These are phyloP conservation scores for Eupeodes luniger DNA, from an alignment of 2,888 invertebrate genomes.

Conservation along the genomic window DNA sequence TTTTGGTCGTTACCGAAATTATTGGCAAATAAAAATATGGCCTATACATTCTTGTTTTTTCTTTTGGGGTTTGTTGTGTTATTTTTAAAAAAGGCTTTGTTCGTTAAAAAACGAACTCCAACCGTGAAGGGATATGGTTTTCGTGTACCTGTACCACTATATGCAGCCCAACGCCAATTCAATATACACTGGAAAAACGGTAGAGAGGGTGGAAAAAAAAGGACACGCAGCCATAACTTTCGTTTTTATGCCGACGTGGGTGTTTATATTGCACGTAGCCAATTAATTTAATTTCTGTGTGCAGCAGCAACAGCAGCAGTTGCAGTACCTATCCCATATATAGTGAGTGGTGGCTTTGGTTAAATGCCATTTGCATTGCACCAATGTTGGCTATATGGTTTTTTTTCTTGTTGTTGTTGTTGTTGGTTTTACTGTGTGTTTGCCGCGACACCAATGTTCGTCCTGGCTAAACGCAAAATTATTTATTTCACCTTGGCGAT, in stretches of 20 bases:
- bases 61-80: not conserved
- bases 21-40: constrained; percentile 75
- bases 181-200: constrained; percentile 10
- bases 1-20: constrained; percentile 68
- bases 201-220: constrained; percentile 28
- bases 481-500: constrained; percentile 60
- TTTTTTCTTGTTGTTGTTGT: constrained; percentile 30
- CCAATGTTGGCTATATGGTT: constrained; percentile 42
- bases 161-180: constrained; percentile 29
- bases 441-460: constrained; percentile 11
- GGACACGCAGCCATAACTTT: constrained; percentile 67
- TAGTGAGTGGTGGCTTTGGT: constrained; percentile 66
- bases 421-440: constrained; percentile 26
- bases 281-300: constrained; percentile 77
- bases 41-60: constrained; percentile 32
- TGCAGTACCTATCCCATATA: not conserved
- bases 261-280: constrained; percentile 76
- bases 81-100: constrained; percentile 19
- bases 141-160: constrained; percentile 9
- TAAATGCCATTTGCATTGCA: constrained; percentile 76
- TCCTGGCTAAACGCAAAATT: constrained; percentile 58
- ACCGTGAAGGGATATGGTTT: constrained; percentile 12
- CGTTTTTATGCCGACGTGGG: constrained; percentile 76
- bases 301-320: constrained; percentile 62
- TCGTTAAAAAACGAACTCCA: constrained; percentile 10